Evolutionary conservation across 37 sponge, comb jelly and placozoan species (phyloP), one percentile per base, ranked within the genome.

Genomic region (Axinella damicornis): DNA sequence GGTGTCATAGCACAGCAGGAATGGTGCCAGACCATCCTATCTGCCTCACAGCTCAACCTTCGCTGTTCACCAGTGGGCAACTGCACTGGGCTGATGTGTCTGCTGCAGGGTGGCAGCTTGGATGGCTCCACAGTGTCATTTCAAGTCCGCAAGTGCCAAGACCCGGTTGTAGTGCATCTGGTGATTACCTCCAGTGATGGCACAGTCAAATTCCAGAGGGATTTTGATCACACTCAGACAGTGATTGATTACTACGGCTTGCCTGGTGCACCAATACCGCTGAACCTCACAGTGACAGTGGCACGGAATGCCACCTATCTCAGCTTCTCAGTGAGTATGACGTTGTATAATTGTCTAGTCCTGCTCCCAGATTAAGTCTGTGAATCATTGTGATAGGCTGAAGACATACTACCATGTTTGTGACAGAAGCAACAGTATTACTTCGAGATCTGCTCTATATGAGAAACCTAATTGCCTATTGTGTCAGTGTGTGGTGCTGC

Each of bases 91-190:
- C 39, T 65, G 4, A 39, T n/a, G 31, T 78, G 79, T 25, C 22
- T 17, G 18, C 54, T 65, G 12, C 17, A 46, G 17, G 1, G 2
- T 27, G 1, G 22, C 56, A 4, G 31, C 33, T 18, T 24, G 1
- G 5, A 28, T 18, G 27, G 19, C 5, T 24, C 56, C 5, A 66
- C 31, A 21, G 32, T 46, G 14, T 11, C 38, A 12, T 69, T 84
- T 15, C 32, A 63, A 32, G 76, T 67, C 32, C 35, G 31, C 25
- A 75, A 84, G 35, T 84, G 84, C 53, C 56, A 40, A 33, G 84
- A 75, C 53, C 84, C 84, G 14, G 84, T 84, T 9, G 31, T 55
- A 0, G 84, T 74, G 16, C 18, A 66, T 0, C 35, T 84, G 65
- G 55, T 57, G 16, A 39, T 83, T 25, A 32, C 59, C 27, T 15